Evolutionary conservation across 2,113 vertebrate genomes (phyloP).

Genomic region (Carassius auratus): DNA sequence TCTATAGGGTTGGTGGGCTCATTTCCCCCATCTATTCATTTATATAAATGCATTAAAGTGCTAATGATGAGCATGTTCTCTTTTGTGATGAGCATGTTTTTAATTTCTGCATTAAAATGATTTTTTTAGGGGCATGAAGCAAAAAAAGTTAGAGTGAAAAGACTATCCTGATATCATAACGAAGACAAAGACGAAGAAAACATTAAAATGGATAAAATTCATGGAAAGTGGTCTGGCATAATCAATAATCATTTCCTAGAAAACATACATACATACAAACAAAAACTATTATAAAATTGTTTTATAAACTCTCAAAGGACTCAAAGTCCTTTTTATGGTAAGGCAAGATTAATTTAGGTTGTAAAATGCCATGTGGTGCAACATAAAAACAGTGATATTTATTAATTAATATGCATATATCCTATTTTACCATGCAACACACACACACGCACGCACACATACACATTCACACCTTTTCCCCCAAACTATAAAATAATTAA

Average conservation of each 20-base stretch:
- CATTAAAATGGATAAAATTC: neutral
- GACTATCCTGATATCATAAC: neutral
- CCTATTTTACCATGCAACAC: neutral
- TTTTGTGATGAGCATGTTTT: neutral
- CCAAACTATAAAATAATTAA: too few species aligned
- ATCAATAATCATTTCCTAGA: neutral
- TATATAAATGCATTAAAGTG: neutral
- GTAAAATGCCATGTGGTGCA: neutral
- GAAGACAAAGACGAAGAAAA: neutral
- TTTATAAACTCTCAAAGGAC: neutral
- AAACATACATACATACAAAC: neutral
- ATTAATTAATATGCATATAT: neutral
- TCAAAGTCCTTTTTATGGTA: neutral
- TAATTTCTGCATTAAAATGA: neutral
- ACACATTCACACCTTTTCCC: too few species aligned
- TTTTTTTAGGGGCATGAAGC: neutral
- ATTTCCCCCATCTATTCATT: neutral
- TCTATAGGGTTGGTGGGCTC: conserved; percentile 1
- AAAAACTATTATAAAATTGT: neutral
- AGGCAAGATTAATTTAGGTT: neutral
- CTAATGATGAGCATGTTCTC: neutral
- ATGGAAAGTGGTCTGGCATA: neutral
- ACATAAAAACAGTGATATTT: neutral
- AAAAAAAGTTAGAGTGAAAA: neutral
- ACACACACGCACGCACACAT: too few species aligned